phyloP scores from a whole-genome alignment of 2,113 vertebrate species.

The Silurus asotus region DNA sequence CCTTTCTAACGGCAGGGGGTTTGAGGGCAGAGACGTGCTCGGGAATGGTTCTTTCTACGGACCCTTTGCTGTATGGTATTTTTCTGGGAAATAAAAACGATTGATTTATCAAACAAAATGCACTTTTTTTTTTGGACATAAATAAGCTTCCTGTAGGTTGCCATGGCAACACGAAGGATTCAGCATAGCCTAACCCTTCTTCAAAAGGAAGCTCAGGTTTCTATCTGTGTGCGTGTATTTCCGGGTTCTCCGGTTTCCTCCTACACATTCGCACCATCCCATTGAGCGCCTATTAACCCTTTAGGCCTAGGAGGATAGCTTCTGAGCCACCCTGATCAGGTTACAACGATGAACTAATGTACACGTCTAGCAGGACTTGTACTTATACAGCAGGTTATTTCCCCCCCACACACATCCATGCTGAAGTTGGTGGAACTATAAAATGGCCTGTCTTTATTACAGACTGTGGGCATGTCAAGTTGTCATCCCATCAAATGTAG shows the following conservation, averaged over 20 bases:
- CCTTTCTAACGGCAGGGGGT: background rate
- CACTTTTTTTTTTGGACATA: background rate
- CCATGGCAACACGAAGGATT: background rate
- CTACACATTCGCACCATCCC: background rate
- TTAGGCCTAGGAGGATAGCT: background rate
- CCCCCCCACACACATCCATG: no score
- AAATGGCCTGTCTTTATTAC: background rate
- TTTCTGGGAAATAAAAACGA: background rate
- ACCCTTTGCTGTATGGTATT: background rate
- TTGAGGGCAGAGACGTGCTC: no score
- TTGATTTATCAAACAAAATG: background rate
- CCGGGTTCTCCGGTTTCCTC: background rate
- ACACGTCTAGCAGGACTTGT: background rate
- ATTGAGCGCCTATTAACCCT: background rate
- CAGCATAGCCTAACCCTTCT: background rate
- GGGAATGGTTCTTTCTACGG: background rate
- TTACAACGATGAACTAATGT: background rate
- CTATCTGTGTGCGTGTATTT: background rate
- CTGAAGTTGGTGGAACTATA: background rate
- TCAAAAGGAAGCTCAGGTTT: background rate
- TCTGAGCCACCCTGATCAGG: background rate
- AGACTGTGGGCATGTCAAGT: background rate
- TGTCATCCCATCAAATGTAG: background rate
- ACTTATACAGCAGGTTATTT: background rate
- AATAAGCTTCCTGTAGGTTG: background rate